A percentile compares a stretch with the other conserved stretches of the same genome.
Conservation (phyloP, 2,113 vertebrate genomes). For the Tichodroma muraria region DNA sequence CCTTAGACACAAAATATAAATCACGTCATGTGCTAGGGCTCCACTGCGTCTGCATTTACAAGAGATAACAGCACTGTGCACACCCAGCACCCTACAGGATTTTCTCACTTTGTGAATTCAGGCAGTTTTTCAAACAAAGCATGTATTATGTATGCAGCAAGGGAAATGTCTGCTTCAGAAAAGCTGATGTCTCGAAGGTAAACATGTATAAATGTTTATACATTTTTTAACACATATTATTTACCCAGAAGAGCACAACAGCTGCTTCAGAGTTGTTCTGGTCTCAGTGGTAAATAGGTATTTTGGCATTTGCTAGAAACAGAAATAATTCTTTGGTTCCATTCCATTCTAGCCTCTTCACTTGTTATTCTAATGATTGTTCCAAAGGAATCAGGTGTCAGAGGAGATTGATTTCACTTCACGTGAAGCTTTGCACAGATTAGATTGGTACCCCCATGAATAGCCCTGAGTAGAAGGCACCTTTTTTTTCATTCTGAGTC, state of each 20-base stretch:
- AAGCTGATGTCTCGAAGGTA: constrained; percentile 33
- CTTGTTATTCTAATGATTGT: constrained; percentile 4
- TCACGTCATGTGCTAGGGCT: neutral
- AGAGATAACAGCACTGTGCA: neutral
- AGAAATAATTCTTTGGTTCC: constrained; percentile 44
- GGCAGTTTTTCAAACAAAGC: constrained; percentile 41
- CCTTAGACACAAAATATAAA: neutral
- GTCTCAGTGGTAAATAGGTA: constrained; percentile 56
- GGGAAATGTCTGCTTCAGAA: constrained; percentile 43
- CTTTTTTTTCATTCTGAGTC: neutral
- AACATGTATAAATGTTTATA: constrained; percentile 66
- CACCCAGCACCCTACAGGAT: neutral
- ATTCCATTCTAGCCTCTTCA: neutral
- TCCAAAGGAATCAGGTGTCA: neutral
- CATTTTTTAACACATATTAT: constrained; percentile 65
- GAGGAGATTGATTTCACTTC: neutral
- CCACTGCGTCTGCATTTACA: neutral
- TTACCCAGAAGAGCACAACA: constrained; percentile 62
- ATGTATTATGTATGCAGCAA: constrained; percentile 50
- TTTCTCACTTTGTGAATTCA: constrained; percentile 16
- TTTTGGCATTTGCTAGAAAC: constrained; percentile 43
- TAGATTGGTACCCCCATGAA: neutral
- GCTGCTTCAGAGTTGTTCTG: constrained; percentile 56
- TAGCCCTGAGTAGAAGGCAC: neutral
- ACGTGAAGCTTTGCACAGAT: neutral